Percentiles rank a stretch among this genome's conserved stretches.
Evolutionary conservation across 2,888 invertebrate species (phyloP).

Genomic region (Augiades crinisus): DNA sequence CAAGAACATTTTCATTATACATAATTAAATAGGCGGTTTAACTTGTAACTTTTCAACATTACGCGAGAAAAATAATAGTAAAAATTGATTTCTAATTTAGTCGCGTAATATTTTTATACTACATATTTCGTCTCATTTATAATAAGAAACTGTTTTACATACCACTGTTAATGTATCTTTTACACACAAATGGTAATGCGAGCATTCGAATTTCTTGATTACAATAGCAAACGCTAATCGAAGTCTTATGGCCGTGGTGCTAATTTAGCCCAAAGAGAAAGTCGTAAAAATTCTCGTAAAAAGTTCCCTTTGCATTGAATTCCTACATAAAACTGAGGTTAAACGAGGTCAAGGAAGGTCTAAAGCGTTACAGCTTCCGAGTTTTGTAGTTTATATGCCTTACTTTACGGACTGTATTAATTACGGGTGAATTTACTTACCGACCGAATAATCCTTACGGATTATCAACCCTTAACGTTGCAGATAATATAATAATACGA

Average conservation of each 20-base stretch:
- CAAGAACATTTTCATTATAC: too few relatives aligned
- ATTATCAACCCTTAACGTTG: too few relatives aligned
- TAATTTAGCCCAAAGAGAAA: slow-evolving; percentile 25
- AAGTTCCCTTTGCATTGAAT: slow-evolving; percentile 26
- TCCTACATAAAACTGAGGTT: slow-evolving; percentile 24
- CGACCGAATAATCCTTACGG: too few relatives aligned
- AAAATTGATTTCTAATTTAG: too few relatives aligned
- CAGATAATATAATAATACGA: too few relatives aligned
- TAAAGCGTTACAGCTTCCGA: slow-evolving; percentile 19
- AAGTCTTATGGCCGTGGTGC: slow-evolving; percentile 19
- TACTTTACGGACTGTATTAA: slow-evolving; percentile 6
- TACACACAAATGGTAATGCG: slow-evolving; percentile 7
- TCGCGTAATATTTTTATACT: too few relatives aligned
- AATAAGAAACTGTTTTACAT: neutral
- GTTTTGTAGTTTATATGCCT: slow-evolving; percentile 11
- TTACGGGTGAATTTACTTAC: neutral
- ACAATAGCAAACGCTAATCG: slow-evolving; percentile 26
- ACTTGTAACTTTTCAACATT: too few relatives aligned
- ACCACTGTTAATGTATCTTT: neutral
- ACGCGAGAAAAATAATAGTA: too few relatives aligned
- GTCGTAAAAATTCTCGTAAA: slow-evolving; percentile 24
- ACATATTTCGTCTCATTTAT: too few relatives aligned
- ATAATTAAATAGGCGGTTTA: too few relatives aligned
- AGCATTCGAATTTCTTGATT: slow-evolving; percentile 15
- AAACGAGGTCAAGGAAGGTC: slow-evolving; percentile 21